phyloP scores from a whole-genome alignment of 2,888 invertebrate species.

The Drosophila paranaensis region DNA sequence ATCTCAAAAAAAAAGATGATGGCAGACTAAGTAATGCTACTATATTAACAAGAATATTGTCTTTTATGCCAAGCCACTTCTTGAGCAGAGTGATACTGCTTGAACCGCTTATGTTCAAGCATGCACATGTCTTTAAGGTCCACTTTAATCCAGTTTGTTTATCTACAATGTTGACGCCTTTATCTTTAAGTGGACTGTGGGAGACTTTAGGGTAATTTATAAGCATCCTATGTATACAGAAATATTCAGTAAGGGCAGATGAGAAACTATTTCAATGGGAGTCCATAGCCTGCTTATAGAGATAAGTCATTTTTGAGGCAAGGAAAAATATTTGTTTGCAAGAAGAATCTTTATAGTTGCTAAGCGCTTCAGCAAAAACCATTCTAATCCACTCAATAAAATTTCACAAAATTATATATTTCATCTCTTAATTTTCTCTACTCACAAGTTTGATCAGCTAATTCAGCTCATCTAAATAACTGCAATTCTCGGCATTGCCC shows the following conservation, averaged over 20 bases:
- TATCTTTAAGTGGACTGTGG: too few species aligned
- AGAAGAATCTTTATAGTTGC: too few species aligned
- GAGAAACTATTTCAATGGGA: neutral
- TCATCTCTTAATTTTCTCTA: neutral
- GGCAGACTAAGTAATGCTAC: too few species aligned
- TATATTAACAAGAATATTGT: too few species aligned
- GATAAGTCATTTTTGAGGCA: neutral
- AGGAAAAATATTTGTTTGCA: too few species aligned
- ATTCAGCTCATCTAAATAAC: neutral
- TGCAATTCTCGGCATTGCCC: neutral
- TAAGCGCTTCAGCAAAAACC: too few species aligned
- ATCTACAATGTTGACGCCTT: neutral
- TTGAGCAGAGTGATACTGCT: too few species aligned
- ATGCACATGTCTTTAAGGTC: neutral
- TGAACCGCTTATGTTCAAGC: neutral
- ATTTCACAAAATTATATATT: neutral
- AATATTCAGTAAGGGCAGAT: neutral
- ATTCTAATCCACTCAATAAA: neutral
- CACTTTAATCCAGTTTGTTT: neutral
- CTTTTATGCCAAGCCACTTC: neutral
- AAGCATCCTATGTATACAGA: neutral
- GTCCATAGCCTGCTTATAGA: neutral
- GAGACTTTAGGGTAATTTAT: neutral
- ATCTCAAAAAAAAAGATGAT: too few species aligned
- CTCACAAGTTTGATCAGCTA: neutral